phyloP scores from a whole-genome alignment of 2,797 vertebrate genomes.

The Myotis planiceps region DNA sequence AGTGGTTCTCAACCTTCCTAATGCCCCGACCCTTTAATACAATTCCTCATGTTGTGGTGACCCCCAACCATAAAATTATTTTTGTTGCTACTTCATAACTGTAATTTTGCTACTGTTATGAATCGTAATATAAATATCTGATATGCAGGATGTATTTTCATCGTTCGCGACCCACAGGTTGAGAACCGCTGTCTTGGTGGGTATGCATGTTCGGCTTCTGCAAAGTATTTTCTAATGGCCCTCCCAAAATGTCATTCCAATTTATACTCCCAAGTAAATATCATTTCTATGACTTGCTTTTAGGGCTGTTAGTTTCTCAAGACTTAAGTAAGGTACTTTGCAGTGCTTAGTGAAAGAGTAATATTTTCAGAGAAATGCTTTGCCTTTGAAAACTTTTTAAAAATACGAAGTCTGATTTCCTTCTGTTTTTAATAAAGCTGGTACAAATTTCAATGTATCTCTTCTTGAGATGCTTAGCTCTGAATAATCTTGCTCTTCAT shows the following conservation, averaged over 20 bases:
- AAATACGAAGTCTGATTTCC: slow-evolving; percentile 27
- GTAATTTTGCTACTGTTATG: no score
- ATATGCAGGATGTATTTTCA: no score
- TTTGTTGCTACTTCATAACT: no score
- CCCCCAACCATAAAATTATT: no score
- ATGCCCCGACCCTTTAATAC: no score
- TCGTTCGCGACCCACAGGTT: no score
- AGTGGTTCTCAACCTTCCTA: no score
- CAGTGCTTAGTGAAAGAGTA: slow-evolving; percentile 31
- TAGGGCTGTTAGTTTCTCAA: slow-evolving; percentile 48
- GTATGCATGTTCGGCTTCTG: slow-evolving; percentile 44
- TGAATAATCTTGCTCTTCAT: neutral
- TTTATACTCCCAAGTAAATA: slow-evolving; percentile 57
- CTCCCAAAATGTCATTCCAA: slow-evolving; percentile 39
- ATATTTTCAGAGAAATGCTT: slow-evolving; percentile 59
- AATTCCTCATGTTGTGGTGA: no score
- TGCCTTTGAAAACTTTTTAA: slow-evolving; percentile 17
- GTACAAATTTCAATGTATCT: neutral
- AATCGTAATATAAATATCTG: no score
- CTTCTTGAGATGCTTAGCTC: neutral
- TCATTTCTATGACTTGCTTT: slow-evolving; percentile 45
- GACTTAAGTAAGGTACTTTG: slow-evolving; percentile 51
- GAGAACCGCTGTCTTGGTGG: neutral
- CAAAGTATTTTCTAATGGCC: slow-evolving; percentile 57
- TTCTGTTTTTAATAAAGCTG: slow-evolving; percentile 69